These are phyloP conservation scores for Galeruca laticollis DNA, from an alignment of 2,888 invertebrate genomes.

Conservation along the genomic window DNA sequence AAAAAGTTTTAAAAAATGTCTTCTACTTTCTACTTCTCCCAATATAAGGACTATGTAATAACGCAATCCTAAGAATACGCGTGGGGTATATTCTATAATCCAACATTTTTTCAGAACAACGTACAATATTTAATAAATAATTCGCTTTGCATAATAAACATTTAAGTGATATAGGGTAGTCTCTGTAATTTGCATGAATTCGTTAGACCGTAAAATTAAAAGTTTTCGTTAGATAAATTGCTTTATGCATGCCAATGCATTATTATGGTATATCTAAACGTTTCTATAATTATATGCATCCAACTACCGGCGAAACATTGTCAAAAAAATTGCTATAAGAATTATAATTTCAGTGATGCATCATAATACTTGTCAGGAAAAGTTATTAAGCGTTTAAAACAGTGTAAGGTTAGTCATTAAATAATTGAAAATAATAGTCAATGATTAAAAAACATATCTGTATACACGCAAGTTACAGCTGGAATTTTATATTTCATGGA, in stretches of 20 bases:
- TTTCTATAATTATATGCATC: constrained; percentile 42
- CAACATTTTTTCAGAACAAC: constrained; percentile 10
- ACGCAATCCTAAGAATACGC: no score
- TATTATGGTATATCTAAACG: constrained; percentile 44
- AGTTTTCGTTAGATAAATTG: constrained; percentile 45
- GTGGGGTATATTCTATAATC: neutral
- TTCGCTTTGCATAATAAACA: constrained; percentile 44
- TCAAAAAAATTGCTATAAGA: constrained; percentile 18
- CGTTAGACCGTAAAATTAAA: constrained; percentile 45
- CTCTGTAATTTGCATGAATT: constrained; percentile 45
- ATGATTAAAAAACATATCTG: no score
- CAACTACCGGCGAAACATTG: constrained; percentile 42
- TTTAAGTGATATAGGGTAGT: constrained; percentile 45
- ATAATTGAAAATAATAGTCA: no score
- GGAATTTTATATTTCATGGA: no score
- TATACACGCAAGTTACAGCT: no score
- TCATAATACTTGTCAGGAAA: neutral
- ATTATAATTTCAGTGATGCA: neutral
- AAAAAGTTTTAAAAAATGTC: no score
- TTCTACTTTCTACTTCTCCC: no score
- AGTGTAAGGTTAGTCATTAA: no score
- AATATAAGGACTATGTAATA: no score
- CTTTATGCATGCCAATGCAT: constrained; percentile 36
- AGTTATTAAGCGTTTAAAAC: neutral
- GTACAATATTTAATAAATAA: constrained; percentile 41